phyloP scores from a whole-genome alignment of 2,888 invertebrate species.

The Stomorhina lunata region DNA sequence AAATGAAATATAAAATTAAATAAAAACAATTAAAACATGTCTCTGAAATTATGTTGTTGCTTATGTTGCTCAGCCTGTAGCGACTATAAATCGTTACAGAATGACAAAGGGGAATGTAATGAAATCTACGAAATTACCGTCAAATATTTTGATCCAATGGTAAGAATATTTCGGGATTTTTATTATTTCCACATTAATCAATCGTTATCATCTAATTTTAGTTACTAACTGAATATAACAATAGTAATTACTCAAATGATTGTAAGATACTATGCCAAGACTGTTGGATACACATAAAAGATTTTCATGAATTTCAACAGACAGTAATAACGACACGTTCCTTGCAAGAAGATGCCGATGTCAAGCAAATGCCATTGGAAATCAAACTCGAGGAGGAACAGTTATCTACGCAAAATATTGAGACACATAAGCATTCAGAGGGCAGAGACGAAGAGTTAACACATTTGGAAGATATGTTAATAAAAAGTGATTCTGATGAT shows the following conservation, averaged over 20 bases:
- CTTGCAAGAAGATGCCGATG: neutral
- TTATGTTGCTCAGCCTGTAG: slow-evolving; percentile 38
- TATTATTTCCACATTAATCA: no score
- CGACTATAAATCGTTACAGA: slow-evolving; percentile 44
- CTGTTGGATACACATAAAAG: slow-evolving; percentile 55
- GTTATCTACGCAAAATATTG: no score
- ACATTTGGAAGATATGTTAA: no score
- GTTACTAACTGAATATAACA: slow-evolving; percentile 19
- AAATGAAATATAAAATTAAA: no score
- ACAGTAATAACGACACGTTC: slow-evolving; percentile 30
- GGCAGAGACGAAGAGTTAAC: no score
- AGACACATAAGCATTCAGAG: no score
- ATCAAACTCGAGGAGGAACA: slow-evolving; percentile 37
- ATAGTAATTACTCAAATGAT: neutral
- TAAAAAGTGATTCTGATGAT: no score
- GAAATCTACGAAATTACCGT: slow-evolving; percentile 57
- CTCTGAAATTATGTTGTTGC: slow-evolving; percentile 41
- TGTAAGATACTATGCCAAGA: slow-evolving; percentile 41
- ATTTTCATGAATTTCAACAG: slow-evolving; percentile 59
- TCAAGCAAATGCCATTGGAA: slow-evolving; percentile 14
- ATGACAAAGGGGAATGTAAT: slow-evolving; percentile 50
- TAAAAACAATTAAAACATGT: slow-evolving; percentile 12
- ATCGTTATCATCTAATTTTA: slow-evolving; percentile 2
- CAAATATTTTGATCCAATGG: slow-evolving; percentile 62
- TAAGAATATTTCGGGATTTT: neutral